Conservation (phyloP, 2,888 invertebrate species). For the Pristionchus exspectatus region DNA sequence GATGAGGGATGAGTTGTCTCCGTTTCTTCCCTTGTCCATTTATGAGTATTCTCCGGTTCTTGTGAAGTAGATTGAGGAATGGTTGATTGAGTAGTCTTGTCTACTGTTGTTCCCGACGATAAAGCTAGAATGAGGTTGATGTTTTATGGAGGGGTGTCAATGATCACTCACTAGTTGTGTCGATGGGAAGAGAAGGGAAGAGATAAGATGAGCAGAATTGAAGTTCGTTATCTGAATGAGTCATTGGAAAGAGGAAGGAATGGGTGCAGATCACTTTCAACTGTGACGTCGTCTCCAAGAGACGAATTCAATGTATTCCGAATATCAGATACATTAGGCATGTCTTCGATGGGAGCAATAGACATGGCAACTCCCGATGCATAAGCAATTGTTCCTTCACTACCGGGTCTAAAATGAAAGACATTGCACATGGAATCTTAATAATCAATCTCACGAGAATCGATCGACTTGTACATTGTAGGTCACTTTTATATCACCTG, state of each 20-base stretch:
- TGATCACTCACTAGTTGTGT: neutral
- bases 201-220: neutral
- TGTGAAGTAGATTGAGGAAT: neutral
- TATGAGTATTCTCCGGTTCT: neutral
- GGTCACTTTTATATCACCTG: neutral
- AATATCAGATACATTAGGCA: neutral
- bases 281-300: neutral
- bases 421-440: neutral
- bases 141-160: neutral
- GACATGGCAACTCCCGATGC: neutral
- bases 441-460: neutral
- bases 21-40: neutral
- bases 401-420: neutral
- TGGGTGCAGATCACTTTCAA: neutral
- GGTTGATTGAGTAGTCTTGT: neutral
- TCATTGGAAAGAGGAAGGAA: neutral
- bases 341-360: neutral
- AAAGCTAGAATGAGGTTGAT: neutral
- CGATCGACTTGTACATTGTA: slow-evolving; percentile 16
- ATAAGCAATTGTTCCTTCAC: neutral
- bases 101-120: neutral
- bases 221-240: slow-evolving; percentile 17
- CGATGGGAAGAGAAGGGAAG: neutral
- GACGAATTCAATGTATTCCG: neutral
- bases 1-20: neutral